Conservation (phyloP, 2,888 invertebrate genomes). For the Napeogenes sylphis region DNA sequence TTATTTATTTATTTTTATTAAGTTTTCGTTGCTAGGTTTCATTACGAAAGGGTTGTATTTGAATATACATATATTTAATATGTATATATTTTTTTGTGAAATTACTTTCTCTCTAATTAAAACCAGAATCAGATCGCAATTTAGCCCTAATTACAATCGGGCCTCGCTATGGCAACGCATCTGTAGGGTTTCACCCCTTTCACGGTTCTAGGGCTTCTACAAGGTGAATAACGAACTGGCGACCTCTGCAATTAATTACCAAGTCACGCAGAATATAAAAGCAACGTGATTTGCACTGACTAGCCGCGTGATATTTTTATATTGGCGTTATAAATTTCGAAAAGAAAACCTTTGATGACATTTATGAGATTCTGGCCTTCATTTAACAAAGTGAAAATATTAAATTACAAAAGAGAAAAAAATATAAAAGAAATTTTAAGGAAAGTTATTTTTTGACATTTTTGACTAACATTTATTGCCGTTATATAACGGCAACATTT, state of each 20-base stretch:
- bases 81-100: slow-evolving; percentile 4
- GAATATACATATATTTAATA: background rate
- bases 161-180: slow-evolving; percentile 32
- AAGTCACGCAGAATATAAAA: slow-evolving; percentile 12
- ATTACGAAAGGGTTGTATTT: background rate
- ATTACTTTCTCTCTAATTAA: slow-evolving; percentile 7
- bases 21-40: background rate
- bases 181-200: slow-evolving; percentile 48
- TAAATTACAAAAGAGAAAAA: slow-evolving; percentile 4
- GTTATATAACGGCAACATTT: background rate
- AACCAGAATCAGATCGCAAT: slow-evolving; percentile 11
- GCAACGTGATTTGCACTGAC: slow-evolving; percentile 11
- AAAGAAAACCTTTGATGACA: slow-evolving; percentile 5
- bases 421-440: background rate
- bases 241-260: slow-evolving; percentile 28
- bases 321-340: slow-evolving; percentile 4
- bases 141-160: slow-evolving; percentile 24
- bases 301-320: slow-evolving; percentile 9
- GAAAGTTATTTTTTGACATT: background rate
- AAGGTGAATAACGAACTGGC: slow-evolving; percentile 37
- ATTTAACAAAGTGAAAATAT: slow-evolving; percentile 4
- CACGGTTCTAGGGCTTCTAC: slow-evolving; percentile 46
- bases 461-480: background rate
- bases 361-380: slow-evolving; percentile 5
- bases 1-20: background rate